Conservation (phyloP, 2,888 invertebrate genomes). For the Protophormia terraenovae region DNA sequence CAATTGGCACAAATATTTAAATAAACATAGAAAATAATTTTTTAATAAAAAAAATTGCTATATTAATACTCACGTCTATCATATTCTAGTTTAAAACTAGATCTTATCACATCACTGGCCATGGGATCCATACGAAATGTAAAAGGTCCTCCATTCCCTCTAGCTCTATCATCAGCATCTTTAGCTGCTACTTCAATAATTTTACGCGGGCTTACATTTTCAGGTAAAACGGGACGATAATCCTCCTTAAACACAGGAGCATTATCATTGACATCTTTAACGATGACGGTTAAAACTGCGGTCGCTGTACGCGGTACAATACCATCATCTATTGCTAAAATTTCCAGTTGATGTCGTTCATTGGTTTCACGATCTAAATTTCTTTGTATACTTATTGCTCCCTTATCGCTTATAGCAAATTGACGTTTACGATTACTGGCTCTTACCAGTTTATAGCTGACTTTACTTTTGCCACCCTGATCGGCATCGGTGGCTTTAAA, state of each 20-base stretch:
- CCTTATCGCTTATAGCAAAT: slow-evolving; percentile 96
- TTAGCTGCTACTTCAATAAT: slow-evolving; percentile 95
- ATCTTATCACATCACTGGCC: slow-evolving; percentile 94
- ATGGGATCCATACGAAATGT: slow-evolving; percentile 94
- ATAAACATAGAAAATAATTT: too few relatives aligned
- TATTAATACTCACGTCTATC: slow-evolving; percentile 89
- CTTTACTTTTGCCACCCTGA: slow-evolving; percentile 94
- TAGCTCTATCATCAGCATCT: slow-evolving; percentile 94
- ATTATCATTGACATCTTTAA: slow-evolving; percentile 97
- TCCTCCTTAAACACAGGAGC: slow-evolving; percentile 94
- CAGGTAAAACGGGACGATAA: slow-evolving; percentile 93
- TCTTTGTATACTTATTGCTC: slow-evolving; percentile 95
- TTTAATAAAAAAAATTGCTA: neutral
- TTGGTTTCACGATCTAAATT: slow-evolving; percentile 95
- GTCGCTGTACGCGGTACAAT: slow-evolving; percentile 95
- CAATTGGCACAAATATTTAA: neutral
- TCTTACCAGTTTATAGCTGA: slow-evolving; percentile 93
- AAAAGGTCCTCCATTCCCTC: slow-evolving; percentile 97
- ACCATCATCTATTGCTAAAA: slow-evolving; percentile 96
- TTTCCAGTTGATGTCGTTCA: slow-evolving; percentile 95
- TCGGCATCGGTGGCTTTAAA: slow-evolving; percentile 97
- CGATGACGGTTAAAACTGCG: slow-evolving; percentile 94
- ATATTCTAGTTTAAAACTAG: slow-evolving; percentile 97
- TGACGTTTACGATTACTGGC: slow-evolving; percentile 94
- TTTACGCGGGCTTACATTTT: slow-evolving; percentile 94